Evolutionary conservation across 2,797 vertebrate genomes (phyloP).

Genomic region (Podarcis siculus): DNA sequence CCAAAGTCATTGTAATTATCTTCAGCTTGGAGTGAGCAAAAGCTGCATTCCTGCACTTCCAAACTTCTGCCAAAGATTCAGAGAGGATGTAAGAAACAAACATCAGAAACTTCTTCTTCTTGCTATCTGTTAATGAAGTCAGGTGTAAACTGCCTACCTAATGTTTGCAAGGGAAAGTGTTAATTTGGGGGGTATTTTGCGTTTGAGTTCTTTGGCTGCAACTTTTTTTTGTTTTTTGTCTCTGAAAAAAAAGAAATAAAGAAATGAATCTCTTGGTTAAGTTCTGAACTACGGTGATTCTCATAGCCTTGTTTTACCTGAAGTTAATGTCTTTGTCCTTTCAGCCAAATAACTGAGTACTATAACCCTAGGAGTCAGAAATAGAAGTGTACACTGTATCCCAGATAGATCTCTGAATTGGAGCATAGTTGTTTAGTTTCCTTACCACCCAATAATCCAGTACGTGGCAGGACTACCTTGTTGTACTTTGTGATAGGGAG

Average conservation of each 20-base stretch:
- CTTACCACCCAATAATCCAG: background rate
- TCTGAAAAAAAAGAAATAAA: background rate
- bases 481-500: background rate
- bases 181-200: background rate
- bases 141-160: background rate
- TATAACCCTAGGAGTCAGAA: background rate
- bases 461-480: background rate
- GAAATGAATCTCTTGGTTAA: background rate
- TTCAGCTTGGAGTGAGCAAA: background rate
- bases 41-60: background rate
- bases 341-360: background rate
- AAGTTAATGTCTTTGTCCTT: background rate
- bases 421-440: background rate
- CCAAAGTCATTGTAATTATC: background rate
- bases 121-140: background rate
- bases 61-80: background rate
- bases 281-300: background rate
- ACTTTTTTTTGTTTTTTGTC: background rate
- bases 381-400: background rate
- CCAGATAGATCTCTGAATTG: background rate
- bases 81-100: background rate
- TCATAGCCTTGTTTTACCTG: background rate
- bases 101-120: background rate
- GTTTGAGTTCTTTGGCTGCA: background rate
- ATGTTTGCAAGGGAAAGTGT: background rate